Percentiles rank a stretch among this genome's conserved stretches.
Evolutionary conservation across 2,797 vertebrate species (phyloP).

Genomic region (Mormyrops boulengeri): DNA sequence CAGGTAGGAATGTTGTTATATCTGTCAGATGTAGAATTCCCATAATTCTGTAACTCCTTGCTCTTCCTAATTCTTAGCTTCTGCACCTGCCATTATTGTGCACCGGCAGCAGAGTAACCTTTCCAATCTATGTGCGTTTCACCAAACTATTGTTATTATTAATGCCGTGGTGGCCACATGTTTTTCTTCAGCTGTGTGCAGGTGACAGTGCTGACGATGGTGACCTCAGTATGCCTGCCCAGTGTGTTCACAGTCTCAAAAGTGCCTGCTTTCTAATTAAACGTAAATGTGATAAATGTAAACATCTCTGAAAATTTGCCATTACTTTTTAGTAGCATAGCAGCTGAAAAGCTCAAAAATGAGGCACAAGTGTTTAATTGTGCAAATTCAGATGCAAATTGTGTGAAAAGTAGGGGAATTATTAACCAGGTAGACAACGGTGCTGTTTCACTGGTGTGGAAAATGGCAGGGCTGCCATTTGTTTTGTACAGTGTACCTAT

Average conservation of each 20-base stretch:
- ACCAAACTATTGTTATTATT: neutral
- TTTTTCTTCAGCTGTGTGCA: neutral
- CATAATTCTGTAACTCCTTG: neutral
- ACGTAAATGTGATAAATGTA: neutral
- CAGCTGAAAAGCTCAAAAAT: neutral
- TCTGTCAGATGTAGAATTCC: neutral
- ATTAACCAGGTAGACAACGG: constrained; percentile 4
- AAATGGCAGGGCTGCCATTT: neutral
- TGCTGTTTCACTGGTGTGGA: neutral
- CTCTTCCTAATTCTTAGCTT: neutral
- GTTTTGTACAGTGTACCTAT: neutral
- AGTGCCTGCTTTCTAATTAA: neutral
- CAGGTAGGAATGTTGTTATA: neutral
- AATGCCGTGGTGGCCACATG: neutral
- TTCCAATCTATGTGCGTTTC: neutral
- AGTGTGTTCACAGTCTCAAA: neutral
- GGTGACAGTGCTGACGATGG: neutral
- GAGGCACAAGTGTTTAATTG: neutral
- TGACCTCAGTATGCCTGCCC: neutral
- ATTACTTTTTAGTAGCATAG: neutral
- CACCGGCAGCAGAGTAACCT: neutral
- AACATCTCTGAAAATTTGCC: neutral
- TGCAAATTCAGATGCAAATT: constrained; percentile 2
- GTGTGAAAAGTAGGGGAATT: neutral
- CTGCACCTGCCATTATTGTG: neutral